Evolutionary conservation across 2,113 vertebrate genomes (phyloP).

Genomic region (Channa maculata): DNA sequence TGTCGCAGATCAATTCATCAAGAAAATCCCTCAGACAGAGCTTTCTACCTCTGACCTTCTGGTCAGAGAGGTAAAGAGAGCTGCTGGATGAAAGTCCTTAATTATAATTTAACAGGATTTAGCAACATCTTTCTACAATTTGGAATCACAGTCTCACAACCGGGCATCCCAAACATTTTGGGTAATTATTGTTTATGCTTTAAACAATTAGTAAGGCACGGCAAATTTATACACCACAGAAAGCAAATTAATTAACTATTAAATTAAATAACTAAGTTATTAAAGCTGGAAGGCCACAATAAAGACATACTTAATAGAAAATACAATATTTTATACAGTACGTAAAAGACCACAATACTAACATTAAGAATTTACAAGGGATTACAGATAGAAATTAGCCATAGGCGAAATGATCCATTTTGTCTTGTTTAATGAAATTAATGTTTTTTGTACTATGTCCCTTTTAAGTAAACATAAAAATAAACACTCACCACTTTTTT

Average conservation of each 20-base stretch:
- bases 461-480: neutral
- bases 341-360: too few species aligned
- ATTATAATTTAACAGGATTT: too few species aligned
- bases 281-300: too few species aligned
- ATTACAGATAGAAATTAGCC: too few species aligned
- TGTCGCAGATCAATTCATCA: neutral
- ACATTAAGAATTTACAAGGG: too few species aligned
- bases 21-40: neutral
- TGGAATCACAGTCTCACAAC: neutral
- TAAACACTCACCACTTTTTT: constrained; percentile 20
- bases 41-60: neutral
- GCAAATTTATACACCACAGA: too few species aligned
- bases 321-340: neutral
- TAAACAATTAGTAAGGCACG: neutral
- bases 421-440: too few species aligned
- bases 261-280: too few species aligned
- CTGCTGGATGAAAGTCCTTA: neutral
- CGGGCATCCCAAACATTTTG: neutral
- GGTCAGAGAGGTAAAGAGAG: neutral
- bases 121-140: neutral
- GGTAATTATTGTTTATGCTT: neutral
- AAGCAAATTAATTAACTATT: too few species aligned
- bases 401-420: too few species aligned
- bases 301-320: too few species aligned
- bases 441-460: too few species aligned